Evolutionary conservation across 2,888 invertebrate species (phyloP).

Genomic region (Nephrotoma guestfalica): DNA sequence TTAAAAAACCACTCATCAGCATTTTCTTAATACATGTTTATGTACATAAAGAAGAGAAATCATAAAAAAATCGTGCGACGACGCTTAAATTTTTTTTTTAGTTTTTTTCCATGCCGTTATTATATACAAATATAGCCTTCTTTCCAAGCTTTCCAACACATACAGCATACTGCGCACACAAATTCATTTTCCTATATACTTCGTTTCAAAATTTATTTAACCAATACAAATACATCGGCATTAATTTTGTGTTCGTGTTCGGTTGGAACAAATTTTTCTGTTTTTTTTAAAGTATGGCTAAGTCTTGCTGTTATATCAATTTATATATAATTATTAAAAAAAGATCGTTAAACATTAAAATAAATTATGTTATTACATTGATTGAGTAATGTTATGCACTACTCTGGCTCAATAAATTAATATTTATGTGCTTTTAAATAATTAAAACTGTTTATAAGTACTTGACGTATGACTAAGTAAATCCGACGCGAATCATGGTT

Average conservation of each 20-base stretch:
- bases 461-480: neutral
- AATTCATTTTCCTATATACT: neutral
- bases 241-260: neutral
- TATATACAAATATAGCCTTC: neutral
- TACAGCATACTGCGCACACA: neutral
- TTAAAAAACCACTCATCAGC: neutral
- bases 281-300: neutral
- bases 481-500: neutral
- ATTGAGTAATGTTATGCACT: neutral
- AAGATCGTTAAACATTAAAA: neutral
- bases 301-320: neutral
- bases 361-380: neutral
- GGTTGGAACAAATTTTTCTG: neutral
- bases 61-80: neutral
- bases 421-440: neutral
- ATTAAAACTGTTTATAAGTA: neutral
- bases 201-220: neutral
- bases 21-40: neutral
- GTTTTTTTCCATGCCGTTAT: neutral
- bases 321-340: neutral
- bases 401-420: neutral
- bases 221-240: neutral
- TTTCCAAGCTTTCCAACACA: neutral
- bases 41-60: neutral
- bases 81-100: neutral